These are phyloP conservation scores for Coranthus polyacanthus DNA, from an alignment of 2,797 vertebrate species.

Conservation along the genomic window DNA sequence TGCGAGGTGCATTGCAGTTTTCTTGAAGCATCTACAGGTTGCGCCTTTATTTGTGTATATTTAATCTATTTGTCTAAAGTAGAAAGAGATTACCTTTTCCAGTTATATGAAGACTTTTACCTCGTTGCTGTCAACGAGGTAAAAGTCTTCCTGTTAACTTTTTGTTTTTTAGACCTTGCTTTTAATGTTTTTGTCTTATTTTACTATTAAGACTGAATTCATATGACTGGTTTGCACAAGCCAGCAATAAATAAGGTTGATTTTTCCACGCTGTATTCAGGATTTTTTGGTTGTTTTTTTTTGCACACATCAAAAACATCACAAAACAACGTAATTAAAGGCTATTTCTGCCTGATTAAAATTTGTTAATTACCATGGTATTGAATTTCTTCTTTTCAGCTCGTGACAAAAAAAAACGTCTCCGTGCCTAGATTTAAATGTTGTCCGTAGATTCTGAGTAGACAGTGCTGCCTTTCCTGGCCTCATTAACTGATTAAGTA, in stretches of 20 bases:
- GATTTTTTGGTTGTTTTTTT: slow-evolving; percentile 22
- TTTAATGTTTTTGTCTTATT: too few species aligned
- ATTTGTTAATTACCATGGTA: slow-evolving; percentile 47
- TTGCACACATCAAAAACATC: slow-evolving; percentile 21
- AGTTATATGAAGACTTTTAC: slow-evolving; percentile 6
- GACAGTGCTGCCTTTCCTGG: slow-evolving; percentile 14
- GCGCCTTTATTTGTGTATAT: too few species aligned
- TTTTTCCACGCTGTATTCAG: slow-evolving; percentile 23
- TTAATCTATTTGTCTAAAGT: too few species aligned
- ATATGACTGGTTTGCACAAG: too few species aligned
- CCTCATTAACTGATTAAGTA: slow-evolving; percentile 55
- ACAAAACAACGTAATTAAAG: slow-evolving; percentile 55
- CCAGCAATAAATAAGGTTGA: slow-evolving; percentile 31
- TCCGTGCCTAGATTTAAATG: slow-evolving; percentile 32
- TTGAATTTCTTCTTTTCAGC: slow-evolving; percentile 39
- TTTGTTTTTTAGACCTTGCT: too few species aligned
- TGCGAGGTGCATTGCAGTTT: slow-evolving; percentile 6
- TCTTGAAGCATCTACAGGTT: neutral
- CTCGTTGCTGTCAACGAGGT: too few species aligned
- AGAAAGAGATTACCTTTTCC: neutral
- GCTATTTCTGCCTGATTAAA: slow-evolving; percentile 57
- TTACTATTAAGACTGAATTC: too few species aligned
- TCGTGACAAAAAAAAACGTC: slow-evolving; percentile 20
- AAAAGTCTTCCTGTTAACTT: too few species aligned
- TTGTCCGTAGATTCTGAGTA: slow-evolving; percentile 27